A percentile compares a stretch with the other conserved stretches of the same genome.
Conservation (phyloP, 1,140 invertebrate species). For the Hypothenemus hampei region DNA sequence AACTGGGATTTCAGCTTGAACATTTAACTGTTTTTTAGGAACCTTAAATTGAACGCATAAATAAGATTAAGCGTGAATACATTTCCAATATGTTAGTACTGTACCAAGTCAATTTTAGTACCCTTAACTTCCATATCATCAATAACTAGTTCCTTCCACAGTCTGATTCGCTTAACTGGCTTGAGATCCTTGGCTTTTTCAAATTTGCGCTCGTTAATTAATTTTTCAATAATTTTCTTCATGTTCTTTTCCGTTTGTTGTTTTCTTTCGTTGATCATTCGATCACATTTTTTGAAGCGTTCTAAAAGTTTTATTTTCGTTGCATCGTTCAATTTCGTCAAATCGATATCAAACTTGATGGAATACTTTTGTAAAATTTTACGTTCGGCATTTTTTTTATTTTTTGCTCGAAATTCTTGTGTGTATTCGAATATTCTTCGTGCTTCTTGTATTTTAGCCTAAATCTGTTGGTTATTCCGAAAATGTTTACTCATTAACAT, state of each 20-base stretch:
- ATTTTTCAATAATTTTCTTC: slow-evolving; percentile 2
- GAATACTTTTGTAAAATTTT: slow-evolving; percentile 11
- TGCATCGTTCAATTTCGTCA: background rate
- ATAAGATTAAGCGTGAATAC: no score
- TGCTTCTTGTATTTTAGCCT: slow-evolving; percentile 18
- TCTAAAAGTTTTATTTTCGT: background rate
- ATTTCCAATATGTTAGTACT: no score
- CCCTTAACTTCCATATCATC: slow-evolving; percentile 10
- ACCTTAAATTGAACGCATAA: no score
- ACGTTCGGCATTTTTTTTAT: background rate
- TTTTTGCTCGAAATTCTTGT: background rate
- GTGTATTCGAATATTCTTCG: slow-evolving; percentile 11
- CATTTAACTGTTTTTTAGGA: no score
- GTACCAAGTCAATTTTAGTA: slow-evolving; percentile 12
- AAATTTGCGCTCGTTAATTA: slow-evolving; percentile 9
- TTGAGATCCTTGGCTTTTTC: slow-evolving; percentile 6
- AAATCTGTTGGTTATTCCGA: background rate
- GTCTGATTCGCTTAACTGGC: background rate
- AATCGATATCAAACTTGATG: slow-evolving; percentile 9
- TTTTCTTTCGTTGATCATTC: background rate
- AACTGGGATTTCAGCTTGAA: no score
- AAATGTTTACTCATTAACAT: no score
- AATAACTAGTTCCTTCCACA: slow-evolving; percentile 5
- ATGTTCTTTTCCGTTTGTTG: slow-evolving; percentile 1
- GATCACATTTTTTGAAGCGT: slow-evolving; percentile 1